Conservation (phyloP, 2,113 vertebrate species). For the Sebastes schlegelii region DNA sequence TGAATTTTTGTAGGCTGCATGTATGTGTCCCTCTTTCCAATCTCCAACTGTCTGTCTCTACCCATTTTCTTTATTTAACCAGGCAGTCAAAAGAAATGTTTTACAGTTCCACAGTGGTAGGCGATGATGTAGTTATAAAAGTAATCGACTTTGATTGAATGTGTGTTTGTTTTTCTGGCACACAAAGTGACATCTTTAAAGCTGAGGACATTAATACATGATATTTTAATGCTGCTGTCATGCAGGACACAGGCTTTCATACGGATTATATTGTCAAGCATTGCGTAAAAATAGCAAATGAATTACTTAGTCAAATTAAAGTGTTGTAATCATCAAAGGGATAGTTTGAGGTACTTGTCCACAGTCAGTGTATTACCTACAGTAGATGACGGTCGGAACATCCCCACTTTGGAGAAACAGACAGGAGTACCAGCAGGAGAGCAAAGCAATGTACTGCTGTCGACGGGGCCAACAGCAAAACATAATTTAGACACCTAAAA, state of each 20-base stretch:
- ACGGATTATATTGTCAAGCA: constrained; percentile 15
- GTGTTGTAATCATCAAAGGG: no score
- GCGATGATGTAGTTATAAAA: background rate
- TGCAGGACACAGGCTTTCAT: background rate
- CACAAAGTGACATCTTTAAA: constrained; percentile 13
- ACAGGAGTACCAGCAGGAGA: no score
- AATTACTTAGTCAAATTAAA: background rate
- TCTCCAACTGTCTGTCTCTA: background rate
- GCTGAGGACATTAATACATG: background rate
- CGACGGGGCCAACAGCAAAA: no score
- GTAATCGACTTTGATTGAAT: background rate
- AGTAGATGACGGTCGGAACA: no score
- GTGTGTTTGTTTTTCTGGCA: background rate
- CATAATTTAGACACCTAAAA: no score
- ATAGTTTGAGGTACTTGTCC: no score
- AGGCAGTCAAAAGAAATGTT: background rate
- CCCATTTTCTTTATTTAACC: background rate
- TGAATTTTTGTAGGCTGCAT: background rate
- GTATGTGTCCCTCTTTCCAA: no score
- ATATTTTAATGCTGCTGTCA: constrained; percentile 26
- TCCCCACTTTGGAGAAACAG: no score
- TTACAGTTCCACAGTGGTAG: background rate
- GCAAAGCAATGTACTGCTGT: no score
- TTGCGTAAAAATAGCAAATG: background rate
- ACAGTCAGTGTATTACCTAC: no score